phyloP scores from a whole-genome alignment of 2,797 vertebrate species.

The Pyrocephalus nanus region DNA sequence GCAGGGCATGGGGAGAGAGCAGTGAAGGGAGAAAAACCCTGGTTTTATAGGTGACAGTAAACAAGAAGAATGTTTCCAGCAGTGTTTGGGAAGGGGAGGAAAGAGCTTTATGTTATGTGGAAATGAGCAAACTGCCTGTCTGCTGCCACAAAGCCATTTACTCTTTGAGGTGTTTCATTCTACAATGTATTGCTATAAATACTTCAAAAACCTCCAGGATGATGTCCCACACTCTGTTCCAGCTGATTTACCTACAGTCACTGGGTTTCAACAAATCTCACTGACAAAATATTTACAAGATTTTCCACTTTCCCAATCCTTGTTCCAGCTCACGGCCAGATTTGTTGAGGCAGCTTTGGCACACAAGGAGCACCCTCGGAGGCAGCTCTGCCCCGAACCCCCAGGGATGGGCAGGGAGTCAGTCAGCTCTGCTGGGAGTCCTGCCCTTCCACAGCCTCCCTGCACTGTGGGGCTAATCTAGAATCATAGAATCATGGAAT shows the following conservation, averaged over 20 bases:
- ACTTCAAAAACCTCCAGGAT: neutral
- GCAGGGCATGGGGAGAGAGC: neutral
- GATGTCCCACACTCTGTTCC: neutral
- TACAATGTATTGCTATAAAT: neutral
- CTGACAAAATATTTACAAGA: neutral
- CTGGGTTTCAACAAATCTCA: neutral
- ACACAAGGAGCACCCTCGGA: neutral
- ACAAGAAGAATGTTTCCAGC: neutral
- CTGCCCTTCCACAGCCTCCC: neutral
- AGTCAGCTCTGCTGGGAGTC: neutral
- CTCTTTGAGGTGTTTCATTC: neutral
- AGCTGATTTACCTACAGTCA: neutral
- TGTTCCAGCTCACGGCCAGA: neutral
- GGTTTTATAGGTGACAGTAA: neutral
- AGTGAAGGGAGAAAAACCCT: neutral
- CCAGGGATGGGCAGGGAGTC: fast-evolving
- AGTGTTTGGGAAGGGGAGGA: neutral
- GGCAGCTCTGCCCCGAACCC: neutral
- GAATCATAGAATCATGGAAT: neutral
- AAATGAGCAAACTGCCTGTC: neutral
- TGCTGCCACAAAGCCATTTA: neutral
- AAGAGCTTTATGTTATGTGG: neutral
- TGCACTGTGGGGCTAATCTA: fast-evolving
- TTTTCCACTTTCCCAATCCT: neutral
- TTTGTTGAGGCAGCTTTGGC: neutral